Evolutionary conservation across 2,888 invertebrate species (phyloP).

Genomic region (Colletes collaris): DNA sequence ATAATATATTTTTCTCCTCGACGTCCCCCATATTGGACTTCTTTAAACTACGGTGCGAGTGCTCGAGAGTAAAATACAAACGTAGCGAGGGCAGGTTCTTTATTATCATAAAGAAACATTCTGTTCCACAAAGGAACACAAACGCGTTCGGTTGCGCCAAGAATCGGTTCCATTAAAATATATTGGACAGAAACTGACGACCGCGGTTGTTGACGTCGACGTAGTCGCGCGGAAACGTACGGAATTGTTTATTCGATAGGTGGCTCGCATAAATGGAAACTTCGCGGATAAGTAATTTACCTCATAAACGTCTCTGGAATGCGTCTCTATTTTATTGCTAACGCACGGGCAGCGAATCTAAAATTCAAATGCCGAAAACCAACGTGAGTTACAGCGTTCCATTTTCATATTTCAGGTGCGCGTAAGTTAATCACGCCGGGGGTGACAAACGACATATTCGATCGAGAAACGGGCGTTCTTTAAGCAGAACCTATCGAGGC

Average conservation of each 20-base stretch:
- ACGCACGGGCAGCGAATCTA: slow-evolving; percentile 21
- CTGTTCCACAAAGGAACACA: background rate
- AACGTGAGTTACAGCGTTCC: slow-evolving; percentile 22
- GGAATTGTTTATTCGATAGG: slow-evolving; percentile 44
- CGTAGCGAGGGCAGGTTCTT: background rate
- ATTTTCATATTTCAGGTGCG: slow-evolving; percentile 47
- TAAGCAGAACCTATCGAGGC: background rate
- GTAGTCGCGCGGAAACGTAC: slow-evolving; percentile 1
- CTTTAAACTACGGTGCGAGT: background rate
- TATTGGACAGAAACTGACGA: slow-evolving; percentile 14
- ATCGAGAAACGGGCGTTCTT: slow-evolving; percentile 1
- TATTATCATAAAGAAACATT: slow-evolving; percentile 11
- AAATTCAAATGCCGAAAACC: slow-evolving; percentile 52
- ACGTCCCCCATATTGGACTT: background rate
- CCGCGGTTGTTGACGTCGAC: slow-evolving; percentile 13
- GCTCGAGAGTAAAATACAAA: background rate
- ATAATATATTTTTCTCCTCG: background rate
- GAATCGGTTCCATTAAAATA: slow-evolving; percentile 24
- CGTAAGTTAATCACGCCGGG: slow-evolving; percentile 31
- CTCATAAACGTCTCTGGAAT: slow-evolving; percentile 39
- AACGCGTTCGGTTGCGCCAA: background rate
- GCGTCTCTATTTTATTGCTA: slow-evolving; percentile 38
- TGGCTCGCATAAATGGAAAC: slow-evolving; percentile 22
- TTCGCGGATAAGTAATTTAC: slow-evolving; percentile 52
- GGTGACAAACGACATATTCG: slow-evolving; percentile 19